phyloP scores from a whole-genome alignment of 2,113 vertebrate species.

The Urocitellus parryii region DNA sequence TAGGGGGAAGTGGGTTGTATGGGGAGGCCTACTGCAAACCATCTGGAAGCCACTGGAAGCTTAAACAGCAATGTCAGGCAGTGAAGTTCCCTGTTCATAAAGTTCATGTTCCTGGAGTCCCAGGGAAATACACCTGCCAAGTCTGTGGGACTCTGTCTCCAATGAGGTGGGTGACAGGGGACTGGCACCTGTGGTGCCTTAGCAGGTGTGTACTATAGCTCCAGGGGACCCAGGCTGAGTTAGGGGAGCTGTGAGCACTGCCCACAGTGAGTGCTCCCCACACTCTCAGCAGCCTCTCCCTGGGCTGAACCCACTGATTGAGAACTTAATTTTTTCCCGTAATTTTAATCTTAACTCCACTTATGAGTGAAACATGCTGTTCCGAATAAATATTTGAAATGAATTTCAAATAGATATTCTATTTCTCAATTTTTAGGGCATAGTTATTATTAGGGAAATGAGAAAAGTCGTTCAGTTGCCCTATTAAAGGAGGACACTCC shows the following conservation, averaged over 20 bases:
- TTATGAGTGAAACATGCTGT: background rate
- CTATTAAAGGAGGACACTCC: background rate
- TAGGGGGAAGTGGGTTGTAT: background rate
- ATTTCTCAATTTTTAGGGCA: background rate
- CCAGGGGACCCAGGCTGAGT: rapidly evolving
- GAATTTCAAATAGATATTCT: background rate
- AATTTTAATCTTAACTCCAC: background rate
- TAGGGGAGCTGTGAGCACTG: rapidly evolving
- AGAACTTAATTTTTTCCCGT: background rate
- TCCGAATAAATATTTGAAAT: background rate
- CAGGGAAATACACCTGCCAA: background rate
- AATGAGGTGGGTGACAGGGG: background rate
- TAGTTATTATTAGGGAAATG: background rate
- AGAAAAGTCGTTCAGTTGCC: background rate
- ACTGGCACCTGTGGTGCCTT: background rate
- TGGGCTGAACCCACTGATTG: background rate
- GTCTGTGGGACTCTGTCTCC: background rate
- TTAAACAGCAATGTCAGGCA: background rate
- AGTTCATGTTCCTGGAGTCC: background rate
- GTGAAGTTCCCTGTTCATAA: background rate
- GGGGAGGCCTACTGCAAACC: too few relatives aligned
- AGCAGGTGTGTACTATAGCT: background rate
- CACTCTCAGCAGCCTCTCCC: background rate
- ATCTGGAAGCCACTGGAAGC: background rate
- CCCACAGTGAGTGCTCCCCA: rapidly evolving